Evolutionary conservation across 2,113 vertebrate genomes (phyloP), one percentile per base, ranked within the genome.

Genomic region (Dendrocopos noguchii): DNA sequence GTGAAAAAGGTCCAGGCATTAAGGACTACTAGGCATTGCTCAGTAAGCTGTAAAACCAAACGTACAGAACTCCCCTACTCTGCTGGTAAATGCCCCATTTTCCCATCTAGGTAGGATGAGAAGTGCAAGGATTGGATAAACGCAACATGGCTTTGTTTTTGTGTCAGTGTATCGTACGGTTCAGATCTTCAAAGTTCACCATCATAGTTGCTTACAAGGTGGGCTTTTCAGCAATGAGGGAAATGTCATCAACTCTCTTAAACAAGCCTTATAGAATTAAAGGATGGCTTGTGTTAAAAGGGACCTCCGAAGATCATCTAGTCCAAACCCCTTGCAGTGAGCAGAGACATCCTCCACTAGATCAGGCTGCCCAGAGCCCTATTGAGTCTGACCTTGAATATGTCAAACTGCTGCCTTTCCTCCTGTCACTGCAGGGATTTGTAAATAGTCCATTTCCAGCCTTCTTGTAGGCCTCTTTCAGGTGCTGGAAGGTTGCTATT

Each of bases 211-310:
- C 36, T 91, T 94, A 68, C 33, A 17, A 39, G 20, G 19, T 24
- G 52, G 77, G 68, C 83, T 95, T 96, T 95, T 81, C 55, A 88
- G 66, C 84, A 91, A 57, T 44, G 47, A 78, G 60, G 64, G 71
- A 95, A 91, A 66, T 92, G 64, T 64, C 66, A 52, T 77, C 56
- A 74, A 70, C 18, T 77, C 24, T 34, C 68, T 74, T 39, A 47
- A 89, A 4, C 6, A 7, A 81, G 84, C 59, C 64, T 86, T 42
- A 56, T 7, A 12, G n/a, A 92, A 76, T 50, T 46, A 25, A 24
- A 52, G 50, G 24, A 52, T 22, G 21, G 10, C 11, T 52, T 52
- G 50, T 5, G 22, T 52, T 52, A 22, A 22, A 24, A 52, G 50
- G 22, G 50, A 52, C 50, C 50, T 52, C 50, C 22, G 13, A 52